phyloP scores from a whole-genome alignment of 2,888 invertebrate genomes.

The Chrysolina oricalcia region DNA sequence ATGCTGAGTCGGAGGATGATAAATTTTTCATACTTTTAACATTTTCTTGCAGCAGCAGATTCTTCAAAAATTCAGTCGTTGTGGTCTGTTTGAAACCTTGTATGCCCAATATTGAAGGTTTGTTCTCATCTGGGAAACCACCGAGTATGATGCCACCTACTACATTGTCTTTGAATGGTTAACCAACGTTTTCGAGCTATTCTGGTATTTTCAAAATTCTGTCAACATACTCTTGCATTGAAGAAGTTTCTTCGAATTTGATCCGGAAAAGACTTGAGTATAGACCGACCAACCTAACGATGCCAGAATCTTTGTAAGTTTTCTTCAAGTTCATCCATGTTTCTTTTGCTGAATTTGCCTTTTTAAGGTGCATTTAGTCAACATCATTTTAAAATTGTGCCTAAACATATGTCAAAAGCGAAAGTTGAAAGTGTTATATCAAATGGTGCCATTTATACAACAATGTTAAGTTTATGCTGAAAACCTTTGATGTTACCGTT shows the following conservation, averaged over 20 bases:
- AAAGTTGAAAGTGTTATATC: too few species aligned
- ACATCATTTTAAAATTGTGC: too few species aligned
- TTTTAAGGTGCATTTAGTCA: too few species aligned
- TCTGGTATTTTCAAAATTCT: neutral
- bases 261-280: neutral
- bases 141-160: neutral
- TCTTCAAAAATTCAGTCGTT: neutral
- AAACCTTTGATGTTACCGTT: too few species aligned
- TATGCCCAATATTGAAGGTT: neutral
- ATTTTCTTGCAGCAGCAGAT: conserved; percentile 3
- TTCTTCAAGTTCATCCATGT: neutral
- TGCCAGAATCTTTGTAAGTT: neutral
- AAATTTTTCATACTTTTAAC: neutral
- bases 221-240: neutral
- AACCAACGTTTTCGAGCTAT: neutral
- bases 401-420: too few species aligned
- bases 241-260: neutral
- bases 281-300: neutral
- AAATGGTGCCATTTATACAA: too few species aligned
- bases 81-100: neutral
- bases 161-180: conserved; percentile 2
- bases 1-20: neutral
- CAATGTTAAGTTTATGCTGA: too few species aligned
- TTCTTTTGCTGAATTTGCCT: neutral
- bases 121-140: neutral